A percentile compares a stretch with the other conserved stretches of the same genome.
Conservation (phyloP, 2,888 invertebrate species). For the Drosophila leonis region DNA sequence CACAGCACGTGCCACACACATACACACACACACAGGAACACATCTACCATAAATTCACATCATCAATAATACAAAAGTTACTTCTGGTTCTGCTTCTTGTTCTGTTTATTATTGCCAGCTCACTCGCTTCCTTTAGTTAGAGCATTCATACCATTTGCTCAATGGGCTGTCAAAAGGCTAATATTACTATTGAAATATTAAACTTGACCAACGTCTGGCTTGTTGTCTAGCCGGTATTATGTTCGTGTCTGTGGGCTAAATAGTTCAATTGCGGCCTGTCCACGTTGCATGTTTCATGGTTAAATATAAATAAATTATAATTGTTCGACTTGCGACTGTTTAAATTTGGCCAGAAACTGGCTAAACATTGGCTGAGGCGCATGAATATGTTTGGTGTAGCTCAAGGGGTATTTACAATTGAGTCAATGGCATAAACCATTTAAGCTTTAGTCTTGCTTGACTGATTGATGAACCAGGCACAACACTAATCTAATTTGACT, state of each 20-base stretch:
- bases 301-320: slow-evolving; percentile 15
- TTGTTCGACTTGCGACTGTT: not conserved
- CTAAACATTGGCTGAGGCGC: not conserved
- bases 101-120: slow-evolving; percentile 10
- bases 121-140: not conserved
- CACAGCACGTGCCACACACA: slow-evolving; percentile 7
- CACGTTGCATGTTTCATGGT: slow-evolving; percentile 26
- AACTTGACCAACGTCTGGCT: slow-evolving; percentile 47
- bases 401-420: not conserved
- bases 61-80: slow-evolving; percentile 31
- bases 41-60: slow-evolving; percentile 16
- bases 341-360: not conserved
- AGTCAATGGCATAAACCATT: not conserved
- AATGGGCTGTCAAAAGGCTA: slow-evolving; percentile 9
- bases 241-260: slow-evolving; percentile 35
- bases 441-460: not conserved
- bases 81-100: not conserved
- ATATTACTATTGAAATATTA: slow-evolving; percentile 48
- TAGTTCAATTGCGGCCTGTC: not conserved
- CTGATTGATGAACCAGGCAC: not conserved
- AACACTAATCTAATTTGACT: too few relatives aligned
- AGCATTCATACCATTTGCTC: not conserved
- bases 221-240: slow-evolving; percentile 51
- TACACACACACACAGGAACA: not conserved
- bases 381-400: not conserved